phyloP scores from a whole-genome alignment of 2,888 invertebrate species.

The Ligdia adustata region DNA sequence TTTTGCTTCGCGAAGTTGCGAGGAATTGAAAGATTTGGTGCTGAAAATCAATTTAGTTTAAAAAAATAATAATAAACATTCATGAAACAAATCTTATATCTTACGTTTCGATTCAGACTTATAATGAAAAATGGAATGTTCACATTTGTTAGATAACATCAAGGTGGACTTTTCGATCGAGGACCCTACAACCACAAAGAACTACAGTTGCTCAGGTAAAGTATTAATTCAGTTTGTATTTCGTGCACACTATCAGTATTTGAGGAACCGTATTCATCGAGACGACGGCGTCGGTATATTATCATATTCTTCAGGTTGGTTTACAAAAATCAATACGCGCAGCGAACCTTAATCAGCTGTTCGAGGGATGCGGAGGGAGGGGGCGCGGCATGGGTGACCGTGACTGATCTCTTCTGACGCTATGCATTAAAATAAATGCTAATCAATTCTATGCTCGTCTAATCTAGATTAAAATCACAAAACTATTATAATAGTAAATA shows the following conservation, averaged over 20 bases:
- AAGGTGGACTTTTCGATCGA: conserved; percentile 80
- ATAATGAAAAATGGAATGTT: conserved; percentile 87
- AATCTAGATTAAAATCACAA: conserved; percentile 35
- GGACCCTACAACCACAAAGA: conserved; percentile 84
- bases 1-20: conserved; percentile 30
- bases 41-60: conserved; percentile 47
- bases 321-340: conserved; percentile 77
- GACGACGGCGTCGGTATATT: conserved; percentile 44
- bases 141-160: conserved; percentile 87
- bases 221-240: conserved; percentile 44
- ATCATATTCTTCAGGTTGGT: conserved; percentile 65
- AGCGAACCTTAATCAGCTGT: conserved; percentile 82
- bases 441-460: conserved; percentile 35
- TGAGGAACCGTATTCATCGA: conserved; percentile 17
- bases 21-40: conserved; percentile 36
- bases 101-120: conserved; percentile 48
- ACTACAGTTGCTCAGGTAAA: conserved; percentile 86
- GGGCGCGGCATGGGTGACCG: conserved; percentile 72
- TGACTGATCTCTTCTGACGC: conserved; percentile 64
- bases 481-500: too few relatives aligned
- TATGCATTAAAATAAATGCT: conserved; percentile 48
- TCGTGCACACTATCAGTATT: conserved; percentile 32
- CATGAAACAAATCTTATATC: conserved; percentile 55
- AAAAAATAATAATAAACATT: too few relatives aligned
- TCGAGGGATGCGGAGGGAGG: conserved; percentile 64